Evolutionary conservation across 2,113 vertebrate genomes (phyloP).

Genomic region (Nerophis lumbriciformis): DNA sequence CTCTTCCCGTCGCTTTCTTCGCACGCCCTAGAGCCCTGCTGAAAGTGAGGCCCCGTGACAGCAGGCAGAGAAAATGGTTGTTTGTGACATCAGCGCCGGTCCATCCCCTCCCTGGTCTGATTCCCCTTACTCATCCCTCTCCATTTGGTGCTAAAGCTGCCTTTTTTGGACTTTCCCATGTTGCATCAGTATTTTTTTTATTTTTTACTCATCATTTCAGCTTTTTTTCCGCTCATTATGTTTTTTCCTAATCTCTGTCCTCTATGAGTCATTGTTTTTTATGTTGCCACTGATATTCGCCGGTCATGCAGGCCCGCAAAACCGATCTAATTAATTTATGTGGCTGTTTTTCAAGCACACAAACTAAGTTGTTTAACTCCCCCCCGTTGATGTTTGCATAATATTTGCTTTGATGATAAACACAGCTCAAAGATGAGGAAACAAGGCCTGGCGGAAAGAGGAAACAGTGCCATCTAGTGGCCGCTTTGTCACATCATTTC

Average conservation of each 20-base stretch:
- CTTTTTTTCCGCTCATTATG: neutral
- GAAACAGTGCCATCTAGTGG: slow-evolving; percentile 73
- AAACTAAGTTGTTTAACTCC: slow-evolving; percentile 37
- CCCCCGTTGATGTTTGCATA: slow-evolving; percentile 11
- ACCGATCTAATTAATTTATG: slow-evolving; percentile 31
- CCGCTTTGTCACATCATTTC: neutral
- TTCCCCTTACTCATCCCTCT: slow-evolving; percentile 10
- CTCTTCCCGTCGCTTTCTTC: slow-evolving; percentile 19
- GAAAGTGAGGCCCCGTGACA: slow-evolving; percentile 39
- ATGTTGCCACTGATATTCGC: slow-evolving; percentile 28
- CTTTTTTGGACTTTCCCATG: neutral
- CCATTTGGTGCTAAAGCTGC: neutral
- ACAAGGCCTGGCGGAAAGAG: slow-evolving; percentile 39
- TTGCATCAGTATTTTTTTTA: neutral
- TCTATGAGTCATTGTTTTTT: slow-evolving; percentile 20
- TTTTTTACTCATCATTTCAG: too few species aligned
- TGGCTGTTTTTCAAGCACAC: slow-evolving; percentile 36
- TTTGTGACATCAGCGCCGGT: slow-evolving; percentile 49
- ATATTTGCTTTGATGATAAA: slow-evolving; percentile 35
- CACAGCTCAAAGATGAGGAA: slow-evolving; percentile 33
- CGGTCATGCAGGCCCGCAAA: slow-evolving; percentile 16
- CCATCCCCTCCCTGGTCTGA: slow-evolving; percentile 12
- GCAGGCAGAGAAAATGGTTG: slow-evolving; percentile 43
- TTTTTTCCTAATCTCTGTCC: neutral
- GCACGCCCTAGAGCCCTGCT: slow-evolving; percentile 41